Evolutionary conservation across 2,888 invertebrate species (phyloP).

Genomic region (Eilema sororculum): DNA sequence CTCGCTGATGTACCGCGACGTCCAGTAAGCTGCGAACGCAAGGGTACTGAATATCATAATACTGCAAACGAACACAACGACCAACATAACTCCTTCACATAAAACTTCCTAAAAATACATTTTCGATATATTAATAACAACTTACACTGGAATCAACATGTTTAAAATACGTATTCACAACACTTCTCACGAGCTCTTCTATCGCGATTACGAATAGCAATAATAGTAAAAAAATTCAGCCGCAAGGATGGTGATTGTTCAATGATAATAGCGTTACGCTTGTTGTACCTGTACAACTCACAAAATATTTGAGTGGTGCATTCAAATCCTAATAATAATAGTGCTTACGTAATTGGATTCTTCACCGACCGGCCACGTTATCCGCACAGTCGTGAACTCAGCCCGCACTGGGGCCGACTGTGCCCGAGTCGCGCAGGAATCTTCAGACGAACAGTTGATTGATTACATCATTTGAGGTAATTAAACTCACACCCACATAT

Average conservation of each 20-base stretch:
- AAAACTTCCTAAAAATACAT: no score
- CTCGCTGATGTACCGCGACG: not conserved
- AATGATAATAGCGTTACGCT: not conserved
- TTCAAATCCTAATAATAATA: not conserved
- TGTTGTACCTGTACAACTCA: no score
- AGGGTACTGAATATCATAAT: not conserved
- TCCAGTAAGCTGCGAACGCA: not conserved
- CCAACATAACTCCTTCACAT: not conserved
- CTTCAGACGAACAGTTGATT: no score
- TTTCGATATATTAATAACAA: not conserved
- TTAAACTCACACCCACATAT: no score
- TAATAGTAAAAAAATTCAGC: not conserved
- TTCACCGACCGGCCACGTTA: no score
- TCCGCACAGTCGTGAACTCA: no score
- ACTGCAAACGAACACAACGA: not conserved
- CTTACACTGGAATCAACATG: constrained; percentile 6
- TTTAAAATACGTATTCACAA: not conserved
- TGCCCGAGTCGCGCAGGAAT: no score
- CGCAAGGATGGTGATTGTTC: not conserved
- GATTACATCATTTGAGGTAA: no score
- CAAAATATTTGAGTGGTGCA: no score
- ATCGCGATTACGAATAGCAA: not conserved
- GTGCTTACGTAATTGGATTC: not conserved
- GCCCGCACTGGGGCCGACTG: no score
- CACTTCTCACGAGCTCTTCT: not conserved